Conservation (phyloP, 2,113 vertebrate genomes). For the Ornithorhynchus anatinus region DNA sequence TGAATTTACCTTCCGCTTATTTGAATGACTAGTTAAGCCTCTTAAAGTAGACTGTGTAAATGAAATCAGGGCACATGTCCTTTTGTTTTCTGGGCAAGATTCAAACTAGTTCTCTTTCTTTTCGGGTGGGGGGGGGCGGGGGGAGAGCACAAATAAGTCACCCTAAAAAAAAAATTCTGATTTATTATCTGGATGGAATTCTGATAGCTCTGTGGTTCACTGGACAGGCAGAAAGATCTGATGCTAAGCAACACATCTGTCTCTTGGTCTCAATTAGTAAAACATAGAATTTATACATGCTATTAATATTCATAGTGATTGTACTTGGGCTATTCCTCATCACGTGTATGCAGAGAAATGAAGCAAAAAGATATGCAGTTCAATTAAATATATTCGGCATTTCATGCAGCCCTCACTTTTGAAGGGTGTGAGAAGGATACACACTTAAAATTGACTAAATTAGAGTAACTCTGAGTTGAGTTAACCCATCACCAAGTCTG, state of each 20-base stretch:
- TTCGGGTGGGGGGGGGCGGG: too few relatives aligned
- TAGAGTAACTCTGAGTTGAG: constrained; percentile 58
- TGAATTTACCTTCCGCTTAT: constrained; percentile 82
- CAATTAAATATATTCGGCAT: constrained; percentile 6
- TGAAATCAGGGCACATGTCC: constrained; percentile 76
- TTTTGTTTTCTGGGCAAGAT: constrained; percentile 66
- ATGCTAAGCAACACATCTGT: constrained; percentile 44
- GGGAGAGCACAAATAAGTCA: constrained; percentile 65
- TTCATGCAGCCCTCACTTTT: constrained; percentile 18
- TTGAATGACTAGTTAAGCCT: constrained; percentile 81
- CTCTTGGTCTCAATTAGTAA: constrained; percentile 67
- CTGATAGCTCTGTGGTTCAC: constrained; percentile 52
- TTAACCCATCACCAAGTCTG: constrained; percentile 59
- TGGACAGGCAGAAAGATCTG: constrained; percentile 50
- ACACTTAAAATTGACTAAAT: constrained; percentile 56
- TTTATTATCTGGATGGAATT: constrained; percentile 33
- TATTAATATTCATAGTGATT: constrained; percentile 66
- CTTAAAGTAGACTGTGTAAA: constrained; percentile 80
- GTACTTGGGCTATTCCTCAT: constrained; percentile 45
- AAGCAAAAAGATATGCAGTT: constrained; percentile 21
- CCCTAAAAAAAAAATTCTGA: constrained; percentile 50
- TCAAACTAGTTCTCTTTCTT: constrained; percentile 59
- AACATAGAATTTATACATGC: constrained; percentile 58
- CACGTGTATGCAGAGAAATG: neutral
- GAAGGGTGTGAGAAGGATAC: neutral